Conservation (phyloP, 2,113 vertebrate genomes). For the Typhlomys cinereus region DNA sequence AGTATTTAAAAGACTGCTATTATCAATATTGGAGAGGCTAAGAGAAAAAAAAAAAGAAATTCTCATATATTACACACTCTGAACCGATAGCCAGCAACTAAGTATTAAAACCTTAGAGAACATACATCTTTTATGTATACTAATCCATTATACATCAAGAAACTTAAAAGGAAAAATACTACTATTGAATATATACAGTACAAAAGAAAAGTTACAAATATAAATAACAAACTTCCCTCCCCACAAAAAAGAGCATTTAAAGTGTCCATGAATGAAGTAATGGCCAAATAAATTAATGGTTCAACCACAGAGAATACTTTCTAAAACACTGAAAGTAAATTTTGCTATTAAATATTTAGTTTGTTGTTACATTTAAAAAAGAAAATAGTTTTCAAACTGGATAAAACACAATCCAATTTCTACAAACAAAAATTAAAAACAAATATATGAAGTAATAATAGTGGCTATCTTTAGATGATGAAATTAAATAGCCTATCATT, state of each 20-base stretch:
- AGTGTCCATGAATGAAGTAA: conserved; percentile 2
- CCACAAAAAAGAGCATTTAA: too few species aligned
- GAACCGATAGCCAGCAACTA: too few species aligned
- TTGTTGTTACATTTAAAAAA: background rate
- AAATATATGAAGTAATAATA: conserved; percentile 26
- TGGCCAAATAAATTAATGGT: background rate
- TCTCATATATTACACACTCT: background rate
- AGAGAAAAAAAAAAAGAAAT: conserved; percentile 9
- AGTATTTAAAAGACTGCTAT: background rate
- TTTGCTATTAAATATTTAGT: background rate
- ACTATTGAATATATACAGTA: too few species aligned
- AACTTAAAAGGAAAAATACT: too few species aligned
- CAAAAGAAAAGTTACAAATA: too few species aligned
- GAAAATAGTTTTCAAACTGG: conserved; percentile 24
- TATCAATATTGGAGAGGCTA: conserved; percentile 11
- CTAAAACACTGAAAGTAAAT: background rate
- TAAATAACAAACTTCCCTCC: too few species aligned
- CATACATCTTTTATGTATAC: too few species aligned
- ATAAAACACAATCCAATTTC: conserved; percentile 15
- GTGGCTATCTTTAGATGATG: conserved; percentile 27
- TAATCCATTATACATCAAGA: too few species aligned
- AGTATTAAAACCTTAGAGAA: too few species aligned
- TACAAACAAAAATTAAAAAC: conserved; percentile 41
- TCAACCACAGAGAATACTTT: background rate
- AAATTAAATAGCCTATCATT: conserved; percentile 9